Evolutionary conservation across 2,888 invertebrate genomes (phyloP).

Genomic region (Ptycholaimellus sp.): DNA sequence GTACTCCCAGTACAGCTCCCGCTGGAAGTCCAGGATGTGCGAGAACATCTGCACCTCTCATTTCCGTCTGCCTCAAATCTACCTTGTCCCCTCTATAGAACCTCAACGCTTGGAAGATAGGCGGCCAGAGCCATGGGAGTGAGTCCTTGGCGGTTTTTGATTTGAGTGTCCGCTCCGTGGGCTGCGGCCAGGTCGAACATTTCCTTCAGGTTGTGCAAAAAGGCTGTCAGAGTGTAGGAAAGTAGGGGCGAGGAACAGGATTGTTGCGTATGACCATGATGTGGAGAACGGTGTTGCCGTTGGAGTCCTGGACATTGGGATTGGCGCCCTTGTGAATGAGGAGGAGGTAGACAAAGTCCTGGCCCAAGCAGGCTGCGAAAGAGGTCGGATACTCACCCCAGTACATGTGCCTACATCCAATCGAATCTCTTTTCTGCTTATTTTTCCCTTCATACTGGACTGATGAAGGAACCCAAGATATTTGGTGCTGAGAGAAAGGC

Average conservation of each 20-base stretch:
- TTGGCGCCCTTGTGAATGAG: slow-evolving; percentile 72
- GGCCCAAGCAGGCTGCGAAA: slow-evolving; percentile 77
- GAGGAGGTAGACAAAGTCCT: slow-evolving; percentile 76
- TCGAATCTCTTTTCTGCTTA: no score
- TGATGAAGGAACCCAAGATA: no score
- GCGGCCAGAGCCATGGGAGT: slow-evolving; percentile 75
- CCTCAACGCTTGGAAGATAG: slow-evolving; percentile 59
- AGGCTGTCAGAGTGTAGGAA: no score
- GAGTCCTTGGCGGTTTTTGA: slow-evolving; percentile 52
- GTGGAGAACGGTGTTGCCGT: slow-evolving; percentile 80
- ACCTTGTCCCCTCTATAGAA: no score
- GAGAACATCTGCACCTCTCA: slow-evolving; percentile 58
- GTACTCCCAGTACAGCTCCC: slow-evolving; percentile 88
- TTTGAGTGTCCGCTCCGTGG: no score
- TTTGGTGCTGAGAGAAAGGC: no score
- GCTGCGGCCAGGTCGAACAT: slow-evolving; percentile 84
- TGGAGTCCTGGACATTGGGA: slow-evolving; percentile 73
- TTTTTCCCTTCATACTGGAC: no score
- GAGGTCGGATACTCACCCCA: slow-evolving; percentile 89
- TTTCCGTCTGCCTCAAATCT: no score
- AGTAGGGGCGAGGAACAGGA: slow-evolving; percentile 44
- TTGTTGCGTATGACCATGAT: slow-evolving; percentile 81
- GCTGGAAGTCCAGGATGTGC: slow-evolving; percentile 72
- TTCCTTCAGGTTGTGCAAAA: no score
- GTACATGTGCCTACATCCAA: slow-evolving; percentile 66